Evolutionary conservation across 1,140 invertebrate genomes (phyloP).

Genomic region (Drosophila navojoa): DNA sequence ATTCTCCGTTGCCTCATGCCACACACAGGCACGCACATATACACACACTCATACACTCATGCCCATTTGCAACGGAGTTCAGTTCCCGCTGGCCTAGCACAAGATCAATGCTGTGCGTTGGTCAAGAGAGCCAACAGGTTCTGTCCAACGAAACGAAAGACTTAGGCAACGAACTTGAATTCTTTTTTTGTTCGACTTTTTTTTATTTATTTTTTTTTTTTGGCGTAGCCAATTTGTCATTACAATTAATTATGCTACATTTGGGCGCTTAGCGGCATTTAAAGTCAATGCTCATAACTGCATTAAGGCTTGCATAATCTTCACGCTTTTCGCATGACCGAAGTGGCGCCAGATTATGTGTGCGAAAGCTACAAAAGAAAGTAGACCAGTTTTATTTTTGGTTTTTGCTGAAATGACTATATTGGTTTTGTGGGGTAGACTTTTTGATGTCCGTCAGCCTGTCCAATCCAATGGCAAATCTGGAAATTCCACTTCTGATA

Average conservation of each 20-base stretch:
- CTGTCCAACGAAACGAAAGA: conserved; percentile 62
- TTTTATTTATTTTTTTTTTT: conserved; percentile 4
- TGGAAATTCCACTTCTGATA: too few relatives aligned
- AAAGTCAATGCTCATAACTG: conserved; percentile 27
- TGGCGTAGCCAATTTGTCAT: conserved; percentile 42
- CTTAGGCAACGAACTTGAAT: conserved; percentile 76
- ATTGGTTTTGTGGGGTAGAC: too few relatives aligned
- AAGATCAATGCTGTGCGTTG: conserved; percentile 76
- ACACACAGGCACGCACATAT: conserved; percentile 1
- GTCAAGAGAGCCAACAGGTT: conserved; percentile 66
- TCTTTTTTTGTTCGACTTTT: conserved; percentile 15
- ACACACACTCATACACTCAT: conserved; percentile 1
- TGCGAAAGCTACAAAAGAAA: conserved; percentile 13
- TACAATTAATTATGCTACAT: conserved; percentile 55
- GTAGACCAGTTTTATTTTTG: conserved; percentile 1
- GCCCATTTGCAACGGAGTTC: conserved; percentile 9
- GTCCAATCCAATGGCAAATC: too few relatives aligned
- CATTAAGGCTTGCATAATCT: conserved; percentile 59
- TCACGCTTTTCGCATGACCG: not conserved
- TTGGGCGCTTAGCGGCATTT: conserved; percentile 15
- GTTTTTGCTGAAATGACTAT: not conserved
- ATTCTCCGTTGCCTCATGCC: conserved; percentile 61
- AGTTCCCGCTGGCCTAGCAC: conserved; percentile 55
- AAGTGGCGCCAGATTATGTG: conserved; percentile 11
- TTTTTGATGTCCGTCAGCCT: too few relatives aligned